Conservation (phyloP, 2,888 invertebrate species). For the Leptopilina drosophilae region DNA sequence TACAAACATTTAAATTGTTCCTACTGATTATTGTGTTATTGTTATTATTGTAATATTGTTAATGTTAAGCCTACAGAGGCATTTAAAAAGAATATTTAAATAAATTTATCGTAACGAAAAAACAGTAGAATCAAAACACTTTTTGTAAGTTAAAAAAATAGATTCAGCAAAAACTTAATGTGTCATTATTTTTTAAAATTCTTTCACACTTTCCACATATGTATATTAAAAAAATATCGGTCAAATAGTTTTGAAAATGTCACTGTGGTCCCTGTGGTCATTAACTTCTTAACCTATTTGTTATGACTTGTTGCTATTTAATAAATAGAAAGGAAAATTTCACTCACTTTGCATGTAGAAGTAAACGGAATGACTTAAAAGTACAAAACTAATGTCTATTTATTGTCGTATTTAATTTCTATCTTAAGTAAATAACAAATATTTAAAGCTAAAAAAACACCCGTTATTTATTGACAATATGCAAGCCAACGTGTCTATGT, state of each 20-base stretch:
- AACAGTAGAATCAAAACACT: too few species aligned
- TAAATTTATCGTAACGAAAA: too few species aligned
- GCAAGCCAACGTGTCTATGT: too few species aligned
- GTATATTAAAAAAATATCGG: not conserved
- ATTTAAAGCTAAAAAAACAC: not conserved
- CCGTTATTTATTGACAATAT: not conserved
- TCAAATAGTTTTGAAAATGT: constrained; percentile 24
- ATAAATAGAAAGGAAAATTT: not conserved
- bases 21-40: too few species aligned
- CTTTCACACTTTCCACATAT: not conserved
- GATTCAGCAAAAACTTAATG: too few species aligned
- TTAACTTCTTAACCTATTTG: constrained; percentile 31
- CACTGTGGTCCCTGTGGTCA: constrained; percentile 18
- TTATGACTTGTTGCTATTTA: constrained; percentile 12
- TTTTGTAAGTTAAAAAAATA: too few species aligned
- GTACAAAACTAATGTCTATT: not conserved
- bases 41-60: too few species aligned
- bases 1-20: too few species aligned
- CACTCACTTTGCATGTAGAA: constrained; percentile 24
- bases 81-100: too few species aligned
- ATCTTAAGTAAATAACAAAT: not conserved
- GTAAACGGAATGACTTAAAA: constrained; percentile 1
- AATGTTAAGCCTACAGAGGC: too few species aligned
- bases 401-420: not conserved
- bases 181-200: too few species aligned